phyloP scores from a whole-genome alignment of 2,797 vertebrate genomes.

The Hypotaenidia okinawae region DNA sequence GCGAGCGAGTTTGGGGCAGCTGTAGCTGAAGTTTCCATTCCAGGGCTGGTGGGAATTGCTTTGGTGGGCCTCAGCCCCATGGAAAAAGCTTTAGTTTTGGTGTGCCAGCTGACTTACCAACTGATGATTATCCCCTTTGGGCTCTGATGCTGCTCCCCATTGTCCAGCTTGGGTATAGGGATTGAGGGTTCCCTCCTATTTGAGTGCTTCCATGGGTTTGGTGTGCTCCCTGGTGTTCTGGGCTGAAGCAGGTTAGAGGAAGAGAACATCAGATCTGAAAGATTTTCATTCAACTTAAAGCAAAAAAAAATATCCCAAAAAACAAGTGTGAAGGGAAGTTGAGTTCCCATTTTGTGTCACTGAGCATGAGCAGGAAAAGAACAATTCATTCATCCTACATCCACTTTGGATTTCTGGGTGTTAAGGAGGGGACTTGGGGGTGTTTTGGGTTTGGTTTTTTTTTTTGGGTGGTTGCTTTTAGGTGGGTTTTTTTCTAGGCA shows the following conservation, averaged over 20 bases:
- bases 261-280: neutral
- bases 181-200: neutral
- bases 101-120: neutral
- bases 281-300: neutral
- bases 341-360: neutral
- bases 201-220: neutral
- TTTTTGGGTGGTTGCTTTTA: neutral
- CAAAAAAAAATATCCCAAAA: neutral
- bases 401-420: neutral
- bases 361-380: neutral
- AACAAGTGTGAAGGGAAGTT: neutral
- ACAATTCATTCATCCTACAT: neutral
- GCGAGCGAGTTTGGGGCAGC: fast-evolving
- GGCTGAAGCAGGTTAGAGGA: neutral
- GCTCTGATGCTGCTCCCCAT: neutral
- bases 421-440: neutral
- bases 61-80: neutral
- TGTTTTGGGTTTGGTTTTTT: neutral
- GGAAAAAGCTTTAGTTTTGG: neutral
- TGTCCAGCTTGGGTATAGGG: neutral
- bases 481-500: neutral
- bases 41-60: neutral
- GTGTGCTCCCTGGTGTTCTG: neutral
- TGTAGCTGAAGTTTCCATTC: neutral
- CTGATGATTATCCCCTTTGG: neutral